phyloP scores from a whole-genome alignment of 2,113 vertebrate genomes.

The Lanius ludovicianus region DNA sequence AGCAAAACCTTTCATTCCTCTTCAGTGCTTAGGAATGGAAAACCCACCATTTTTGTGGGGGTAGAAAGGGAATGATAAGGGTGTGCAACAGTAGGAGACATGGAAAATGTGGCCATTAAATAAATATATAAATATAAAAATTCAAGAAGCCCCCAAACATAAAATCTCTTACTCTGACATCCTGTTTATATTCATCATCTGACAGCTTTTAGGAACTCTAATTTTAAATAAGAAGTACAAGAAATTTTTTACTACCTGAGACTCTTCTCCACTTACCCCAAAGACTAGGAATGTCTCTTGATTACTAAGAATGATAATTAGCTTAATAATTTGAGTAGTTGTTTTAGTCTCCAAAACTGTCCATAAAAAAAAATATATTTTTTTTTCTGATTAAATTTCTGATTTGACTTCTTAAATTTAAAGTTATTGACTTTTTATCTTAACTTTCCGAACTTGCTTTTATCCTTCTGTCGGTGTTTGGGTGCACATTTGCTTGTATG shows the following conservation, averaged over 20 bases:
- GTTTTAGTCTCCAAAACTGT: background rate
- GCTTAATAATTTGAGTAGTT: background rate
- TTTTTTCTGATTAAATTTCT: background rate
- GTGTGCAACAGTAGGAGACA: background rate
- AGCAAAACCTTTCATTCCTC: background rate
- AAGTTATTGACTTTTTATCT: background rate
- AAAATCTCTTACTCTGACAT: background rate
- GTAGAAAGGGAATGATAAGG: background rate
- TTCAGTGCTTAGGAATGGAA: background rate
- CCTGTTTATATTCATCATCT: background rate
- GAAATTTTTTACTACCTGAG: background rate
- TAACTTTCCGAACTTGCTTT: background rate
- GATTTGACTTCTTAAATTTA: background rate
- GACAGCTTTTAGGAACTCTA: background rate
- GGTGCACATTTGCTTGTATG: fast-evolving
- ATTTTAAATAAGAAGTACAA: background rate
- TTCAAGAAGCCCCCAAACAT: fast-evolving
- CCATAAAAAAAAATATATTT: background rate
- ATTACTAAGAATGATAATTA: background rate
- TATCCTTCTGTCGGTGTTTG: background rate
- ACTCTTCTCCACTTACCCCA: background rate
- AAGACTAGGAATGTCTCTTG: background rate
- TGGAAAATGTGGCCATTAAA: background rate
- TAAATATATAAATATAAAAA: background rate
- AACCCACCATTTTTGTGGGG: fast-evolving